These are phyloP conservation scores for Tinamus guttatus DNA, from an alignment of 2,113 vertebrate species.

Conservation along the genomic window DNA sequence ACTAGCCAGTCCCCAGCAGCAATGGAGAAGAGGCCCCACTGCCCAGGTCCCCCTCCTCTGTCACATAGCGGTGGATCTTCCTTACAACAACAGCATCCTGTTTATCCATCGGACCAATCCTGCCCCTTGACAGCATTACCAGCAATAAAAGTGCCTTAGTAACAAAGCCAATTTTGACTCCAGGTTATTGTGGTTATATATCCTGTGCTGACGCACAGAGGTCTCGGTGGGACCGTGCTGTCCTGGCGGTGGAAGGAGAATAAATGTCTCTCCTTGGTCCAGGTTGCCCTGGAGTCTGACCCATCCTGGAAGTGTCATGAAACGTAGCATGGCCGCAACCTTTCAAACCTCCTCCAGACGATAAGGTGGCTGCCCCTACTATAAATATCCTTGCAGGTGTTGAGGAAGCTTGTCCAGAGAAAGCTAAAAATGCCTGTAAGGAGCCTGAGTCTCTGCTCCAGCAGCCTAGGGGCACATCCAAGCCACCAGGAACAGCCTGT, in stretches of 20 bases:
- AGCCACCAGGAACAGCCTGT: background rate
- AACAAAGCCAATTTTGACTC: background rate
- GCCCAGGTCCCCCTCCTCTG: background rate
- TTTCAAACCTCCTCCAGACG: background rate
- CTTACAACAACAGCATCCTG: background rate
- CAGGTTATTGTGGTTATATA: slow-evolving; percentile 7
- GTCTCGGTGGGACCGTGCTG: background rate
- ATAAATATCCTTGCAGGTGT: background rate
- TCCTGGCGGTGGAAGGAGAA: background rate
- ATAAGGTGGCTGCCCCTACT: background rate
- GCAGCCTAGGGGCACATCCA: accelerated
- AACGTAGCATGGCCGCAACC: background rate
- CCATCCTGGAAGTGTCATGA: background rate
- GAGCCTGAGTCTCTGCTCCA: background rate
- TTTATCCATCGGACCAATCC: background rate
- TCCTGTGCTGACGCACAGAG: background rate
- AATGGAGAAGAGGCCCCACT: background rate
- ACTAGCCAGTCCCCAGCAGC: background rate
- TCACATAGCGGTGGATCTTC: accelerated
- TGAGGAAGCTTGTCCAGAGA: background rate
- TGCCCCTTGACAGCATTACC: slow-evolving; percentile 23
- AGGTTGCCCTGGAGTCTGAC: background rate
- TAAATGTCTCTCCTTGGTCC: background rate
- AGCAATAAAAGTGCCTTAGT: slow-evolving; percentile 63
- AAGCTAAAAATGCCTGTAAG: background rate